Evolutionary conservation across 2,888 invertebrate genomes (phyloP).

Genomic region (Melanophora roralis): DNA sequence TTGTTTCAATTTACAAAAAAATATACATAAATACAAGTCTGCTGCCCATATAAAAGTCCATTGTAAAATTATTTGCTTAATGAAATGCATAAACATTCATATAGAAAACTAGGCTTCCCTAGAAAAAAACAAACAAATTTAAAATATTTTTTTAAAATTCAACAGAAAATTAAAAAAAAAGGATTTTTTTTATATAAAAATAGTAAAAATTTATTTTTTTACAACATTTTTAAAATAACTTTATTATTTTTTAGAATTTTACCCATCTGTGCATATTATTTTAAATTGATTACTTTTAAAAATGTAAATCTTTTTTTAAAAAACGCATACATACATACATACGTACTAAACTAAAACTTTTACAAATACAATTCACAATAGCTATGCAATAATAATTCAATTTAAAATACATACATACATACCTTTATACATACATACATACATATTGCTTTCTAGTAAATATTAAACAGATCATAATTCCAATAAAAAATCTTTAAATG

Average conservation of each 20-base stretch:
- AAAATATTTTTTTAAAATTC: neutral
- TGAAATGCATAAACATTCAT: slow-evolving; percentile 44
- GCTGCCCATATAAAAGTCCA: slow-evolving; percentile 49
- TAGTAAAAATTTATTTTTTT: neutral
- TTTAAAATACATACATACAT: slow-evolving; percentile 33
- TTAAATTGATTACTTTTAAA: slow-evolving; percentile 21
- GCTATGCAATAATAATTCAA: slow-evolving; percentile 43
- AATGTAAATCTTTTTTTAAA: neutral
- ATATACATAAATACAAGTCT: slow-evolving; percentile 27
- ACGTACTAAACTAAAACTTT: too few species aligned
- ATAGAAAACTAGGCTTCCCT: slow-evolving; percentile 24
- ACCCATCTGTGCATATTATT: slow-evolving; percentile 28
- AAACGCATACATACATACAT: neutral
- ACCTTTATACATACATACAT: neutral
- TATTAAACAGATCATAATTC: neutral
- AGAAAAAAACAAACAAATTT: neutral
- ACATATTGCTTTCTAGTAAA: neutral
- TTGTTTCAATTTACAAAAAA: too few species aligned
- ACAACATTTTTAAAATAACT: neutral
- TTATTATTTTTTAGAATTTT: neutral
- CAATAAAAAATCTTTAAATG: neutral
- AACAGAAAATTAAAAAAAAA: neutral
- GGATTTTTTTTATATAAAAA: neutral
- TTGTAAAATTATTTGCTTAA: slow-evolving; percentile 45
- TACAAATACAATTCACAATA: slow-evolving; percentile 10